Evolutionary conservation across 2,113 vertebrate genomes (phyloP), one percentile per base, ranked within the genome.

Genomic region (Syngnathus typhle): DNA sequence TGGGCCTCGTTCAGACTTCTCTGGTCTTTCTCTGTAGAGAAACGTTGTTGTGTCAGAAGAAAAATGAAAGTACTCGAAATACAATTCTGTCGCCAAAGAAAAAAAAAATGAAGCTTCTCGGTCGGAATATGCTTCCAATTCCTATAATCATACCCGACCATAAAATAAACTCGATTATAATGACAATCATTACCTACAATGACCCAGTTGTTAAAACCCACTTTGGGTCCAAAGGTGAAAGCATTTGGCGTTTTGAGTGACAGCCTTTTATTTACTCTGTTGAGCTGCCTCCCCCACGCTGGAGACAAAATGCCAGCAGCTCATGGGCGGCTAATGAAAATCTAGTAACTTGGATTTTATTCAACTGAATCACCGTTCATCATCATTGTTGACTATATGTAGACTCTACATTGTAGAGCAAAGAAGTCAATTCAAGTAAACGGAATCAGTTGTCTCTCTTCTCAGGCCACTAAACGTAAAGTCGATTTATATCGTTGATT

Each of bases 241-340:
- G 68, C 21, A 1, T 47, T 64, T 60, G 63, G 70, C 74, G 51
- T 72, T 67, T 32, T 88, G 84, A 87, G 37, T 86, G 86, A 88
- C 83, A 79, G 79, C 75, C 62, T 75, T 21, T 64, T 3, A 69
- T 80, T 79, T 76, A 65, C 49, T 67, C 69, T 65, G 52, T 70
- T 55, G 23, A 79, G 60, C 80, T 78, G 76, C 76, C 67, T 82
- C 3, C 61, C 60, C 59, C 69, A 79, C 79, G 58, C 77, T 21
- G 69, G 63, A 83, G 74, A 78, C 67, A 69, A 67, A 87, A 68
- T 67, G 81, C 82, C 79, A 74, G 75, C 75, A 85, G 82, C 78
- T 60, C 72, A 85, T 82, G 27, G 27, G 27, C 27, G 27, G 27
- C 27, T 32, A 32, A 32, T 32, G 27, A 32, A 32, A 32, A 32